Base-by-base conservation (phyloP, 2,888 invertebrate genomes). In the Hoplodrina blanda region DNA sequence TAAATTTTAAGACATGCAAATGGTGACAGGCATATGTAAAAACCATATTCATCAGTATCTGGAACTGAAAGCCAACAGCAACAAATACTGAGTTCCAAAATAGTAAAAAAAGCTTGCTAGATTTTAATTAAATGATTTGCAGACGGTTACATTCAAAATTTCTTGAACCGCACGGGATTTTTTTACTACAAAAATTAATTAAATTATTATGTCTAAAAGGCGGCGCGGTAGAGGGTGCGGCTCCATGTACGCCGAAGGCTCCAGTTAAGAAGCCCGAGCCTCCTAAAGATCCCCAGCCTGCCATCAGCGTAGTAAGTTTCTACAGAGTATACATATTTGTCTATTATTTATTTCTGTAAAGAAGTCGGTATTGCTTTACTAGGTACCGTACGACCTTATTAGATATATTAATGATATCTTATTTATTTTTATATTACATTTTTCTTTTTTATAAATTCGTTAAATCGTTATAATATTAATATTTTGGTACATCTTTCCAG, bases 181-280 rank as follows among this genome's bases (percentile, higher is more conserved):
- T 5, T 37, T 20, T 46, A 56, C 8, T 37, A 15, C 54, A 30
- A 5, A n/a, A 33, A 41, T 13, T 13, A 55, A n/a, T n/a, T 4
- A 17, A 41, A 11, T n/a, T 44, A 1, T 44, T 55, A 37, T 37
- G 4, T 7, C 1, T 53, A 53, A 11, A 37, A 93, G 94, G 89
- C 63, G 93, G 91, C 6, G 89, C 90, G 17, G 87, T 87, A 17
- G 94, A 81, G 10, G 64, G 57, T 8, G 46, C 54, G 0, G 64
- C 62, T 3, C 62, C 71, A 5, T 66, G 61, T 15, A 61, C 76
- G 17, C 66, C 74, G 0, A 85, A 69, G 41, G 49, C 68, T 33
- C 30, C 77, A 19, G 19, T 25, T 2, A 84, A 80, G 50, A 84
- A 81, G 64, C 49, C 52, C 1, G 80, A 79, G 10, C 0, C 62